A percentile compares a stretch with the other conserved stretches of the same genome.
These are phyloP conservation scores for Chalcis sispes DNA, from an alignment of 2,888 invertebrate genomes.

Conservation along the genomic window DNA sequence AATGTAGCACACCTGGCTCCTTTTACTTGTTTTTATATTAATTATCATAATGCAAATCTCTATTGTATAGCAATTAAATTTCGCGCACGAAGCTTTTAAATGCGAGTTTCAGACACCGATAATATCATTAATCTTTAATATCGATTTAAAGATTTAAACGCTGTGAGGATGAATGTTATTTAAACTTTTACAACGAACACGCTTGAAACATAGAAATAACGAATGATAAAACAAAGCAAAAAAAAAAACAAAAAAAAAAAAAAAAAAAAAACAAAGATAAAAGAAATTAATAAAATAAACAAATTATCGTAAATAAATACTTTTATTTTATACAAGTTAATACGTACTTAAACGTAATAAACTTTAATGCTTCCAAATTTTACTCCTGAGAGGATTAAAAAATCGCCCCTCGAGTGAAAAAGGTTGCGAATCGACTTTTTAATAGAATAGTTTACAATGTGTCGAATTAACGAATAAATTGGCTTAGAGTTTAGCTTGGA, in stretches of 20 bases:
- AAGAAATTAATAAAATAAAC: constrained; percentile 16
- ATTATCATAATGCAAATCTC: constrained; percentile 5
- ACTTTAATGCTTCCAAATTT: constrained; percentile 43
- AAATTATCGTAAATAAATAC: constrained; percentile 30
- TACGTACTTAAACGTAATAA: constrained; percentile 34
- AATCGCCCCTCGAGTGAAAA: neutral
- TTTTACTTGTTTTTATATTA: constrained; percentile 24
- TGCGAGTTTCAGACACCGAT: constrained; percentile 5
- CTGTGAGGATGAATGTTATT: constrained; percentile 29
- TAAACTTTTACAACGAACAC: constrained; percentile 49
- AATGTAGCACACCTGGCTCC: constrained; percentile 3
- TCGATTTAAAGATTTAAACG: constrained; percentile 10
- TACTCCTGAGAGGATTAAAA: constrained; percentile 1
- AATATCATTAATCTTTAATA: constrained; percentile 22
- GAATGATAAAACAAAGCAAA: constrained; percentile 23
- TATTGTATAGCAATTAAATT: constrained; percentile 22
- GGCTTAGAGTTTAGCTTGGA: constrained; percentile 42
- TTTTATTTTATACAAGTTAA: constrained; percentile 41
- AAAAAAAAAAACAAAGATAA: too few relatives aligned
- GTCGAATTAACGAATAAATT: constrained; percentile 23
- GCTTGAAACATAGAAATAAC: constrained; percentile 24
- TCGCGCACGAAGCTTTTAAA: constrained; percentile 26
- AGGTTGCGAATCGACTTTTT: constrained; percentile 9
- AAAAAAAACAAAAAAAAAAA: too few relatives aligned
- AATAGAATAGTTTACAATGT: constrained; percentile 25